Evolutionary conservation across 2,888 invertebrate genomes (phyloP).

Genomic region (Malachius bipustulatus): DNA sequence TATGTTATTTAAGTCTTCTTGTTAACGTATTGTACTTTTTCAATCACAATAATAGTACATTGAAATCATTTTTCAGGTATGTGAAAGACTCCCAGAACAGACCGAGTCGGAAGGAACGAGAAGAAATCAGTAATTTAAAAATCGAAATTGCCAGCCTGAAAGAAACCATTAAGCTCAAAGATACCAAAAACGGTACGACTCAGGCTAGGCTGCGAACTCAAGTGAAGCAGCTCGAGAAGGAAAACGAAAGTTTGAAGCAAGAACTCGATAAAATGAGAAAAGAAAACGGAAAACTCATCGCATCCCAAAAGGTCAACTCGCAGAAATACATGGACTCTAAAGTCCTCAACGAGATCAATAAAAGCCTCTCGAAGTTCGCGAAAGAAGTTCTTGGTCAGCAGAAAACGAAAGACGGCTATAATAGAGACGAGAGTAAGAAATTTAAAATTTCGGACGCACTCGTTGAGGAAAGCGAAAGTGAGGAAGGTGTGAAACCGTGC

Average conservation of each 20-base stretch:
- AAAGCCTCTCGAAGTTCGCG: conserved; percentile 42
- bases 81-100: conserved; percentile 56
- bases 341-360: conserved; percentile 65
- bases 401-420: too few species aligned
- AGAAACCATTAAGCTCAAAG: conserved; percentile 59
- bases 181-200: conserved; percentile 56
- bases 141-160: conserved; percentile 53
- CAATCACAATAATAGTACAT: neutral
- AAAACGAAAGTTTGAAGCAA: conserved; percentile 49
- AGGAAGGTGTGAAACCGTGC: too few species aligned
- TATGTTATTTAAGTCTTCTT: too few species aligned
- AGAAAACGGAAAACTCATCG: conserved; percentile 51
- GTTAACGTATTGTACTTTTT: neutral
- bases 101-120: conserved; percentile 54
- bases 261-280: conserved; percentile 57
- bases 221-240: conserved; percentile 58
- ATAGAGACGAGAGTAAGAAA: too few species aligned
- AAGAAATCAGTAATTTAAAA: conserved; percentile 52
- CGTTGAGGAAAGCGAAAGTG: too few species aligned
- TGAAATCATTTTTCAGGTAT: conserved; percentile 33
- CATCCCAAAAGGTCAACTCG: conserved; percentile 44
- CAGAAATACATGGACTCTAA: conserved; percentile 52
- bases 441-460: too few species aligned
- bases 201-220: conserved; percentile 65
- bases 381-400: too few species aligned